phyloP scores from a whole-genome alignment of 2,113 vertebrate species.

The Aptenodytes patagonicus region DNA sequence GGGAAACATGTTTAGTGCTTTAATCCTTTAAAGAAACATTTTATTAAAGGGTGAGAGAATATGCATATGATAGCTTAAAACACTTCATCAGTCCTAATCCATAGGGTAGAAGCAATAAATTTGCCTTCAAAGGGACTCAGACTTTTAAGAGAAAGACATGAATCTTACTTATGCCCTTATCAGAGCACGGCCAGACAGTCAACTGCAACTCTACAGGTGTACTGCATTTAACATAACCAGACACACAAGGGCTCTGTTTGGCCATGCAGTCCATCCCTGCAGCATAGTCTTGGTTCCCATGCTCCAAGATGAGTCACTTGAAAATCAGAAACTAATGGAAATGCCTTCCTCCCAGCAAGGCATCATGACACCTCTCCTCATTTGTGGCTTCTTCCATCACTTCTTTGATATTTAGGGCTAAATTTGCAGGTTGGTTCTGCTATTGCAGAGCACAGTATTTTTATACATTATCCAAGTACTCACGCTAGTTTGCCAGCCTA shows the following conservation, averaged over 20 bases:
- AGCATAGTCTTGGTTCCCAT: neutral
- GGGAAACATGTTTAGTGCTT: neutral
- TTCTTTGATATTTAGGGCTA: neutral
- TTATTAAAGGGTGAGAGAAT: neutral
- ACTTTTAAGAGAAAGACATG: neutral
- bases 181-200: neutral
- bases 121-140: neutral
- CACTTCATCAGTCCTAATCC: neutral
- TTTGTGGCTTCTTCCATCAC: neutral
- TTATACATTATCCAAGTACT: neutral
- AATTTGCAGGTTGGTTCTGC: neutral
- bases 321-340: neutral
- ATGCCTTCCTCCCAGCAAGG: neutral
- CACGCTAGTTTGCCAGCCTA: neutral
- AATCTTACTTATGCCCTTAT: neutral
- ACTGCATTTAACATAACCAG: neutral
- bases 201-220: neutral
- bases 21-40: conserved; percentile 12
- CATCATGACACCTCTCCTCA: neutral
- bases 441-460: neutral
- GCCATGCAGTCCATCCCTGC: neutral
- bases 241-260: neutral
- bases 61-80: neutral
- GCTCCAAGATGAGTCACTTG: neutral
- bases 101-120: neutral